Base-by-base conservation (phyloP, 2,888 invertebrate species). In the Dorcus parallelipipedus region DNA sequence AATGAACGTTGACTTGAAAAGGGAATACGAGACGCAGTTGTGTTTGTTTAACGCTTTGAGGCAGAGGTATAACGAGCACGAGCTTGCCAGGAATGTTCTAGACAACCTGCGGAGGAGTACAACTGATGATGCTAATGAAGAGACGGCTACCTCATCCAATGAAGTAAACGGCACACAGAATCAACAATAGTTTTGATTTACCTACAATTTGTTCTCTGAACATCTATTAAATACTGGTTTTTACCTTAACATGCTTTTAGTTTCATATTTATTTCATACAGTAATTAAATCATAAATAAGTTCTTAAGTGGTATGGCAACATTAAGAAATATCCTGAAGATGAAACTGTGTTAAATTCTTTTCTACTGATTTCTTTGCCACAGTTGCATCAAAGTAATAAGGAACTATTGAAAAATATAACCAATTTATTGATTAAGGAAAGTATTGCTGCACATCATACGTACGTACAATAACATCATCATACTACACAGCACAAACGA, bases 11-110 rank as follows among this genome's bases (percentile, higher is more conserved):
- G 89, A 90, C 69, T 79, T 93, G 38, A 87, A 88, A 69, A 82
- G 83, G 56, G 92, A 93, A 76, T 92, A 93, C 70, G 87, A 90
- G 70, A 86, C 87, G 3, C 92, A 93, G 72, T 80, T 91, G 20
- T 83, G 81, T 41, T 82, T 91, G 52, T 92, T 91, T 71, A 85
- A 84, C 77, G 87, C 76, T 33, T 62, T 79, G 43, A 66, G 76
- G 47, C 72, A 76, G 38, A 68, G 73, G 49, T 79, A 79, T 56
- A 73, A 64, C 47, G 75, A 76, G 60, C 68, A 73, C 23, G 76
- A 77, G 58, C 58, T 76, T 38, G 76, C 76, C 3, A 68, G 66
- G 56, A 52, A 52, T 41, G 59, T 59, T 17, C 38, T 59, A 17
- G 54, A 45, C 9, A 38, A 51, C 20, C 20, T 51, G 47, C 20